A percentile compares a stretch with the other conserved stretches of the same genome.
These are phyloP conservation scores for Chalcis sispes DNA, from an alignment of 2,888 invertebrate species.

Conservation along the genomic window DNA sequence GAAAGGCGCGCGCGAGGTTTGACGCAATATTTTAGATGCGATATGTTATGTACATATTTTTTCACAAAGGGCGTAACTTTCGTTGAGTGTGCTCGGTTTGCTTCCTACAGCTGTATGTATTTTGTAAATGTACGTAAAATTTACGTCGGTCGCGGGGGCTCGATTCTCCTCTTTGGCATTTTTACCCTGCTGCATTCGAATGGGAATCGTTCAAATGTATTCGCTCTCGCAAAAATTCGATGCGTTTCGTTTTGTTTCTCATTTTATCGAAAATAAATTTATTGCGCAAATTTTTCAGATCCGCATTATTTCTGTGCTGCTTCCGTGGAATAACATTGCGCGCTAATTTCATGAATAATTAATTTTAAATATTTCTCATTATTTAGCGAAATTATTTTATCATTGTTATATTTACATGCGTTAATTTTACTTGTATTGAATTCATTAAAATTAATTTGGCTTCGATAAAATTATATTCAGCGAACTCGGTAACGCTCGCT, in stretches of 20 bases:
- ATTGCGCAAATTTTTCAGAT: constrained; percentile 22
- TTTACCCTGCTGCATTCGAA: too few species aligned
- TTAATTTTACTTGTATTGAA: constrained; percentile 48
- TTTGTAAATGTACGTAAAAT: too few species aligned
- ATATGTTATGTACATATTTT: background rate
- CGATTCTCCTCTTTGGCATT: too few species aligned
- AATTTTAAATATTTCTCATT: constrained; percentile 47
- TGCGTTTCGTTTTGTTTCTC: constrained; percentile 19
- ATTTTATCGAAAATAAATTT: constrained; percentile 20
- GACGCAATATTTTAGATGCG: background rate
- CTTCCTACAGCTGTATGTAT: too few species aligned
- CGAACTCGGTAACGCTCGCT: too few species aligned
- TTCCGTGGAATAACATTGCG: constrained; percentile 33
- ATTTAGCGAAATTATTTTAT: constrained; percentile 34
- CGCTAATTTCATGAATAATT: constrained; percentile 45
- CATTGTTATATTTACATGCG: constrained; percentile 43
- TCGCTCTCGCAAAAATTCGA: too few species aligned
- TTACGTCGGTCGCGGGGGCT: too few species aligned
- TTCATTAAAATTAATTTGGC: constrained; percentile 50
- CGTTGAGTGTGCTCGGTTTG: too few species aligned
- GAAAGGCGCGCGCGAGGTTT: background rate
- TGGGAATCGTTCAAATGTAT: too few species aligned
- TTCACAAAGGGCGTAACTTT: too few species aligned
- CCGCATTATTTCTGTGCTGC: background rate
- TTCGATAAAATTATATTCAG: constrained; percentile 33